These are phyloP conservation scores for Ostrea edulis DNA, from an alignment of 1,140 invertebrate genomes.

Conservation along the genomic window DNA sequence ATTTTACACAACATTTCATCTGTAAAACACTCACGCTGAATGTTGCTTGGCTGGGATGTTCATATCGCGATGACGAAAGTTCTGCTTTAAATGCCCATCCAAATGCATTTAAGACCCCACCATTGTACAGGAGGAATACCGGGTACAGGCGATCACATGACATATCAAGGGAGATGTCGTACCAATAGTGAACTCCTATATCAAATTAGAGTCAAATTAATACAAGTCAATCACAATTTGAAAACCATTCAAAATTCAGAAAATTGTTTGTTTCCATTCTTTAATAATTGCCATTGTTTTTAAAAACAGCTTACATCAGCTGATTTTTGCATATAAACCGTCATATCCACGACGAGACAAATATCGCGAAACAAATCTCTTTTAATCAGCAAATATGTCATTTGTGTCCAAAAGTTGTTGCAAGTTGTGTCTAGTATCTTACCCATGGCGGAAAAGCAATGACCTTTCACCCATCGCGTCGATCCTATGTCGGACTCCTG, in stretches of 20 bases:
- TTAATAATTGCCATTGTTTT: too few species aligned
- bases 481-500: slow-evolving; percentile 53
- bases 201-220: not conserved
- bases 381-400: too few species aligned
- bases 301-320: too few species aligned
- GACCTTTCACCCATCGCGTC: slow-evolving; percentile 72
- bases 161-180: slow-evolving; percentile 64
- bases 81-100: slow-evolving; percentile 70
- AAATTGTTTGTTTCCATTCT: too few species aligned
- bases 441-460: slow-evolving; percentile 77
- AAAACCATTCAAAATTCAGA: too few species aligned
- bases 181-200: slow-evolving; percentile 72
- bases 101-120: slow-evolving; percentile 74
- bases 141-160: slow-evolving; percentile 71
- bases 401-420: too few species aligned
- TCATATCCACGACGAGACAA: too few species aligned
- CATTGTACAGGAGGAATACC: slow-evolving; percentile 74
- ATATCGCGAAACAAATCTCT: too few species aligned
- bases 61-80: slow-evolving; percentile 56
- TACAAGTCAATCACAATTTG: not conserved
- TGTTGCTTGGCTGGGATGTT: slow-evolving; percentile 63
- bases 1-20: too few species aligned
- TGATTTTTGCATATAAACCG: too few species aligned
- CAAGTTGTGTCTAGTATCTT: not conserved
- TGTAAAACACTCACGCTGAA: slow-evolving; percentile 58